Conservation (phyloP, 2,888 invertebrate species). For the Bellardia bayeri region DNA sequence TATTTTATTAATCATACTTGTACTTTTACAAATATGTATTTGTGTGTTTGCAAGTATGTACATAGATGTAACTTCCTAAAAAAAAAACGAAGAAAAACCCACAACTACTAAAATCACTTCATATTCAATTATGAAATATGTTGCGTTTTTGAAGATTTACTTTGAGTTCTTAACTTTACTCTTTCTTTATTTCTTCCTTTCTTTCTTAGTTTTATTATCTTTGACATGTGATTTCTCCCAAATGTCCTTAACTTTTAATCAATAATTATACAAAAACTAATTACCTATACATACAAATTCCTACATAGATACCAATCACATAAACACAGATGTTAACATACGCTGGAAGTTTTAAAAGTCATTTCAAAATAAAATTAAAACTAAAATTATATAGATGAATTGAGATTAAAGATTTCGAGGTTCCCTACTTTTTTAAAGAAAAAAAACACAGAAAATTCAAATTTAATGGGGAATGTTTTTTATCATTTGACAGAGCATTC, state of each 20-base stretch:
- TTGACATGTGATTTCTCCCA: constrained; percentile 66
- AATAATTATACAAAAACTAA: constrained; percentile 64
- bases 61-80: background rate
- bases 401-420: too few species aligned
- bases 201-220: constrained; percentile 30
- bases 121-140: constrained; percentile 44
- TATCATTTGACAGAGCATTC: too few species aligned
- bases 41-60: background rate
- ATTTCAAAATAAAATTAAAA: background rate
- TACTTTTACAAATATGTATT: background rate
- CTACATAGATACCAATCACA: background rate
- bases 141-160: constrained; percentile 31
- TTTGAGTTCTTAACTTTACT: background rate
- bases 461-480: too few species aligned
- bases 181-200: background rate
- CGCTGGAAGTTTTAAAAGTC: background rate
- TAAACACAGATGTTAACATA: background rate
- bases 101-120: constrained; percentile 35
- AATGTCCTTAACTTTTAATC: constrained; percentile 69
- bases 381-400: too few species aligned
- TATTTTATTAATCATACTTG: background rate
- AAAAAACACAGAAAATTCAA: too few species aligned
- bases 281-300: constrained; percentile 28
- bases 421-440: too few species aligned
- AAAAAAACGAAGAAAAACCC: background rate